Conservation (phyloP, 2,113 vertebrate genomes). For the Tetrax tetrax region DNA sequence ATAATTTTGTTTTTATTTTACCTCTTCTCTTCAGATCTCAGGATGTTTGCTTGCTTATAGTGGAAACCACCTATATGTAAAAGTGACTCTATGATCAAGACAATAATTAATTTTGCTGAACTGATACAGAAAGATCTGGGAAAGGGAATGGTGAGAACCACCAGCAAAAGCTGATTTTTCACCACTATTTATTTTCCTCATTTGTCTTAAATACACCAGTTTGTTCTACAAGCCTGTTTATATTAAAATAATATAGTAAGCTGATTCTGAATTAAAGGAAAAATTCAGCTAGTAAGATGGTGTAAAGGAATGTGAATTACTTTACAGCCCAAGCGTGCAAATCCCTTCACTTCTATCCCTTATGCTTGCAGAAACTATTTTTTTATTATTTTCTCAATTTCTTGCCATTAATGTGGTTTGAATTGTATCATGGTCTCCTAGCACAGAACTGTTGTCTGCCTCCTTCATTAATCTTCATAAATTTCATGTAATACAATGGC, state of each 20-base stretch:
- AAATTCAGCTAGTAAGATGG: not conserved
- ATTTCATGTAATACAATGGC: conserved; percentile 35
- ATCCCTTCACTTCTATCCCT: not conserved
- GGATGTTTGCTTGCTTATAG: accelerated
- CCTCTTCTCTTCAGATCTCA: not conserved
- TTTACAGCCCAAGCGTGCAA: not conserved
- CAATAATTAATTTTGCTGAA: not conserved
- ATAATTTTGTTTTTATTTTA: not conserved
- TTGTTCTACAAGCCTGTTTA: not conserved
- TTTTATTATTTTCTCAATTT: conserved; percentile 21
- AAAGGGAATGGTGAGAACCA: not conserved
- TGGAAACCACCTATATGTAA: not conserved
- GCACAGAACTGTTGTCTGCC: conserved; percentile 28
- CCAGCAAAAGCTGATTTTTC: not conserved
- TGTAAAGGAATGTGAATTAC: not conserved
- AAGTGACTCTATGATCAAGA: not conserved
- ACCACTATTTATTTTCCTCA: not conserved
- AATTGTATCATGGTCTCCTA: conserved; percentile 25
- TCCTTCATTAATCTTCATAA: conserved; percentile 59
- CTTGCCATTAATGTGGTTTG: conserved; percentile 15
- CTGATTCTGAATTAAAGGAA: not conserved
- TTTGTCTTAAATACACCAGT: not conserved
- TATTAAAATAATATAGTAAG: not conserved
- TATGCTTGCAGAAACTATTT: not conserved
- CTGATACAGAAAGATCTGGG: not conserved